phyloP scores from a whole-genome alignment of 1,140 invertebrate species.

The Leptopilina clavipes region DNA sequence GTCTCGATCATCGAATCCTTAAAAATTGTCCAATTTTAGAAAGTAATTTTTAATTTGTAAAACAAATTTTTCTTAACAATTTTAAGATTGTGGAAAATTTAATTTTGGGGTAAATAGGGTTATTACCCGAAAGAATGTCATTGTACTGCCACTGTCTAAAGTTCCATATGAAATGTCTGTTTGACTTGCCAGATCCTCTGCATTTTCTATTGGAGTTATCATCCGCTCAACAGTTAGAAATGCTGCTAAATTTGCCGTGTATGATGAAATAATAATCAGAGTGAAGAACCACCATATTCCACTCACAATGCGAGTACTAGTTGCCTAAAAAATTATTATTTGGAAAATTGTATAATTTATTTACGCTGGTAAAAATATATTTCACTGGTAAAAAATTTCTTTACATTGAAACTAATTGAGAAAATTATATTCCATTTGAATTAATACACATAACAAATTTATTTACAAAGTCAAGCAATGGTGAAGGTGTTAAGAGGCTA shows the following conservation, averaged over 20 bases:
- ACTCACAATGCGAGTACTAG: conserved; percentile 84
- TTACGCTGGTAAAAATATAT: too few relatives aligned
- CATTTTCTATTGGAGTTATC: conserved; percentile 90
- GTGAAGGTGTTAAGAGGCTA: too few relatives aligned
- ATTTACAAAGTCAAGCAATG: too few relatives aligned
- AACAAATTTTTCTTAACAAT: not conserved
- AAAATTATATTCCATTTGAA: too few relatives aligned
- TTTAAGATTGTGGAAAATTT: too few relatives aligned
- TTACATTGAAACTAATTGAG: too few relatives aligned
- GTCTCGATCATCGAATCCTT: conserved; percentile 88
- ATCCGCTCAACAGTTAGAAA: conserved; percentile 91
- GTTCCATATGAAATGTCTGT: conserved; percentile 90
- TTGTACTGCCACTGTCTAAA: conserved; percentile 85
- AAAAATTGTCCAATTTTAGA: conserved; percentile 4
- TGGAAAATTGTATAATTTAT: too few relatives aligned
- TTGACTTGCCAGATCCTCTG: conserved; percentile 88
- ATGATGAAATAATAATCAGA: conserved; percentile 90
- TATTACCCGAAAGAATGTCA: conserved; percentile 86
- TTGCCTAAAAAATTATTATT: conserved; percentile 71
- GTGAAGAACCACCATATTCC: conserved; percentile 95
- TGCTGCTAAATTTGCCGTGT: conserved; percentile 91
- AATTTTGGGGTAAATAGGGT: not conserved
- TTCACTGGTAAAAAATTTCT: too few relatives aligned
- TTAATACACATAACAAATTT: too few relatives aligned
- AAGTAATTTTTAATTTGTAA: not conserved